Percentiles rank a stretch among this genome's conserved stretches.
Evolutionary conservation across 2,888 invertebrate genomes (phyloP).

Genomic region (Meganola albula): DNA sequence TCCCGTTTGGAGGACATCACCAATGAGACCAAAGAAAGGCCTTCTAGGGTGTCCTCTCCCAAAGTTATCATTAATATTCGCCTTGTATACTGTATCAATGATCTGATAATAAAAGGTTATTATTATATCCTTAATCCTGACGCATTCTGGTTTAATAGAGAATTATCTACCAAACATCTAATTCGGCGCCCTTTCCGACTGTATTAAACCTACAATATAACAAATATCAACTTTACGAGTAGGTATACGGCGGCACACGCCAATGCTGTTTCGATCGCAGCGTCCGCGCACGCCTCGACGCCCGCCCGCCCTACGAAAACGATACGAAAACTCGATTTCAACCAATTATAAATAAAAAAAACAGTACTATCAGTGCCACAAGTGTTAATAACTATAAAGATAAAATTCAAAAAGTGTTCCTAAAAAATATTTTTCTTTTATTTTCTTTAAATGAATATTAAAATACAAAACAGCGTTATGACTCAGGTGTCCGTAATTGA

Average conservation of each 20-base stretch:
- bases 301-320: slow-evolving; percentile 65
- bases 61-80: too few relatives aligned
- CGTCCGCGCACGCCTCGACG: slow-evolving; percentile 66
- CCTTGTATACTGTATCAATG: too few relatives aligned
- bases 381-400: too few relatives aligned
- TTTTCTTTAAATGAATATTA: neutral
- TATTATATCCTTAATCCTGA: too few relatives aligned
- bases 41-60: too few relatives aligned
- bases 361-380: too few relatives aligned
- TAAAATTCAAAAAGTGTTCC: neutral
- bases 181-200: slow-evolving; percentile 40
- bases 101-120: too few relatives aligned
- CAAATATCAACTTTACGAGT: slow-evolving; percentile 53
- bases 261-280: slow-evolving; percentile 59
- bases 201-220: slow-evolving; percentile 52
- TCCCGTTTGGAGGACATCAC: too few relatives aligned
- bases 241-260: slow-evolving; percentile 44
- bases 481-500: slow-evolving; percentile 25
- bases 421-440: neutral
- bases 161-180: too few relatives aligned
- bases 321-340: slow-evolving; percentile 18
- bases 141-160: too few relatives aligned
- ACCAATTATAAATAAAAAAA: neutral
- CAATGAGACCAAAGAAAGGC: too few relatives aligned
- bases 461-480: slow-evolving; percentile 25